Base-by-base conservation (phyloP, 2,797 vertebrate species). In the Falco novaeseelandiae region DNA sequence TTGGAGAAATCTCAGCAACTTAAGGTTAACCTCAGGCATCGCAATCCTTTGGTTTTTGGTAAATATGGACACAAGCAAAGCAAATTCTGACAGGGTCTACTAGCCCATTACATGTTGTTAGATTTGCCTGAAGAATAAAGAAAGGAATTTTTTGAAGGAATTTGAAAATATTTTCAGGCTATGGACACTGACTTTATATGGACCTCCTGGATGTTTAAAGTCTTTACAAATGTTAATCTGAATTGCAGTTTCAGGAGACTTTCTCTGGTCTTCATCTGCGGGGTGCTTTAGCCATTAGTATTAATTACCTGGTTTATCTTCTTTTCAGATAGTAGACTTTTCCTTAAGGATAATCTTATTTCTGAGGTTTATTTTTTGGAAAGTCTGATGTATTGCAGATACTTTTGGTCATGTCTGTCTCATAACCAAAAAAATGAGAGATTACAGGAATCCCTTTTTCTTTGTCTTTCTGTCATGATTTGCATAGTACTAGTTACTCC, bases 1-100 rank as follows among this genome's bases (percentile, higher is more conserved):
- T 96, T 97, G 94, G 71, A 72, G 65, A 93, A 96, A 91, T 92
- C 62, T 95, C 73, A 82, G 87, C 92, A 96, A 93, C 72, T 96
- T 95, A 96, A 97, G 76, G 55, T 89, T 94, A 97, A 98, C 93
- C 90, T 90, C 70, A 87, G 79, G 94, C 91, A 83, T 25, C 89
- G 30, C 61, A 97, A 89, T 83, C 77, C 38, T 92, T 97, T 86
- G 36, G 89, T 84, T 96, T 80, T 77, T 78, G 44, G 72, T 72
- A 96, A 90, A 96, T 80, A 96, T 54, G 80, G 89, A 91, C 82
- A 74, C 44, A 51, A 90, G 71, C 32, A 84, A 87, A 91, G 84
- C 26, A 81, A 65, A 83, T 72, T 55, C 90, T 96, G 86, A 93
- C 86, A 91, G 71, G 66, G 71, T 88, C 78, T 91, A 25, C 78